A percentile compares a stretch with the other conserved stretches of the same genome.
These are phyloP conservation scores for Avahi laniger DNA, from an alignment of 2,797 vertebrate species.

Conservation along the genomic window DNA sequence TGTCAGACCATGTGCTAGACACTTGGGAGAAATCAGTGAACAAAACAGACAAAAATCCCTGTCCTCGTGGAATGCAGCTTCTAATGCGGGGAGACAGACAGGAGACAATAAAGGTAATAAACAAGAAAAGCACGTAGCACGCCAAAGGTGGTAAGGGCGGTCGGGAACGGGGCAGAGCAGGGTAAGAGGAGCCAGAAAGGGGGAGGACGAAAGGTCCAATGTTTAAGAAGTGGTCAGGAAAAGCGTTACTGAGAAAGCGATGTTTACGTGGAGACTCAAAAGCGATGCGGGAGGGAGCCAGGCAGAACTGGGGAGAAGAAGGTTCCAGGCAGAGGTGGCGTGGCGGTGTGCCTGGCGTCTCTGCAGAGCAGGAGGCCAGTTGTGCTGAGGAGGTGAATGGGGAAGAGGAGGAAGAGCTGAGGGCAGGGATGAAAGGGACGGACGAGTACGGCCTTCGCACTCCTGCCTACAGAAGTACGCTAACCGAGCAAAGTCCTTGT, in stretches of 20 bases:
- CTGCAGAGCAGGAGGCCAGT: background rate
- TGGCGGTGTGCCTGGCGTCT: background rate
- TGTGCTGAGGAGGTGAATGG: fast-evolving
- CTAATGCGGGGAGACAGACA: background rate
- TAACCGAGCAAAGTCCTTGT: fast-evolving
- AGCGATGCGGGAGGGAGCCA: background rate
- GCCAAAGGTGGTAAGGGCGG: background rate
- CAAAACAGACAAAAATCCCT: background rate
- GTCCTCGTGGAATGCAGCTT: background rate
- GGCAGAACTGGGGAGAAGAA: background rate
- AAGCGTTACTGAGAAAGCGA: background rate
- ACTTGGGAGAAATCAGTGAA: background rate
- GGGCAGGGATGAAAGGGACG: background rate
- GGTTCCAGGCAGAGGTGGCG: background rate
- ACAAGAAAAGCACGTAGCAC: fast-evolving
- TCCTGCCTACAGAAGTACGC: no score
- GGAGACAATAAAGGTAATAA: background rate
- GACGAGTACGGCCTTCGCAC: background rate
- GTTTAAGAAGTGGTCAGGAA: background rate
- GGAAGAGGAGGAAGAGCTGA: background rate
- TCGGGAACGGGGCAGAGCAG: no score
- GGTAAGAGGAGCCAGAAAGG: background rate
- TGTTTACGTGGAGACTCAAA: background rate
- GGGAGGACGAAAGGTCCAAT: fast-evolving
- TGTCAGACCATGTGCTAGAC: background rate